These are phyloP conservation scores for Etheostoma spectabile DNA, from an alignment of 2,113 vertebrate species.

Conservation along the genomic window DNA sequence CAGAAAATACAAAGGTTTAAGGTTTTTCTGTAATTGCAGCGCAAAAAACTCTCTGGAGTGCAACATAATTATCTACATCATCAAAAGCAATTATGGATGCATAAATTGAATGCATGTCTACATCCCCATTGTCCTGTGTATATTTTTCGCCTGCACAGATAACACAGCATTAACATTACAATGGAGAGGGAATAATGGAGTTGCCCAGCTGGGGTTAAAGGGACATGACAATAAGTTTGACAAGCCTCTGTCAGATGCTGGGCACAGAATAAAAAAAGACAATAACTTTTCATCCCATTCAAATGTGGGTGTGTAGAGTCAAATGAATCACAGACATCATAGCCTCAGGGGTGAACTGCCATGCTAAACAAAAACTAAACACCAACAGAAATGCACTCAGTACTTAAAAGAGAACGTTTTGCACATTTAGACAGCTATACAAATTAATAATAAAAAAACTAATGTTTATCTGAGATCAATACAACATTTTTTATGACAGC, in stretches of 20 bases:
- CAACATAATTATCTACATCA: slow-evolving; percentile 83
- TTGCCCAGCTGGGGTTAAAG: slow-evolving; percentile 77
- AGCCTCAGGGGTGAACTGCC: slow-evolving; percentile 19
- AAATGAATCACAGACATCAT: slow-evolving; percentile 48
- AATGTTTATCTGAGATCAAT: neutral
- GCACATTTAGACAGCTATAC: neutral
- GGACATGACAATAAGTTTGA: slow-evolving; percentile 75
- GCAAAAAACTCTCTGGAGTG: slow-evolving; percentile 62
- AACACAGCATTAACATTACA: slow-evolving; percentile 82
- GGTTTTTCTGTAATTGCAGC: slow-evolving; percentile 50
- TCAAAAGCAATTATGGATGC: slow-evolving; percentile 81
- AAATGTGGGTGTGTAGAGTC: slow-evolving; percentile 59
- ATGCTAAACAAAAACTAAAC: slow-evolving; percentile 19
- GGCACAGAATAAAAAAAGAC: slow-evolving; percentile 8
- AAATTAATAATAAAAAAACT: neutral
- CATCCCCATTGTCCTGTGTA: slow-evolving; percentile 77
- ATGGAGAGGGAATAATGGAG: slow-evolving; percentile 78
- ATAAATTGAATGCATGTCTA: slow-evolving; percentile 80
- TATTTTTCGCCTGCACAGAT: slow-evolving; percentile 80
- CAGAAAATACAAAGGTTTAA: slow-evolving; percentile 35
- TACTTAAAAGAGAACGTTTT: neutral
- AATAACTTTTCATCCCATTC: slow-evolving; percentile 55
- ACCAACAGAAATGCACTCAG: neutral
- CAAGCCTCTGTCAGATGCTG: slow-evolving; percentile 65
- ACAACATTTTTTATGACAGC: neutral